Conservation (phyloP, 1,140 invertebrate species). For the Drosophila trapezifrons region DNA sequence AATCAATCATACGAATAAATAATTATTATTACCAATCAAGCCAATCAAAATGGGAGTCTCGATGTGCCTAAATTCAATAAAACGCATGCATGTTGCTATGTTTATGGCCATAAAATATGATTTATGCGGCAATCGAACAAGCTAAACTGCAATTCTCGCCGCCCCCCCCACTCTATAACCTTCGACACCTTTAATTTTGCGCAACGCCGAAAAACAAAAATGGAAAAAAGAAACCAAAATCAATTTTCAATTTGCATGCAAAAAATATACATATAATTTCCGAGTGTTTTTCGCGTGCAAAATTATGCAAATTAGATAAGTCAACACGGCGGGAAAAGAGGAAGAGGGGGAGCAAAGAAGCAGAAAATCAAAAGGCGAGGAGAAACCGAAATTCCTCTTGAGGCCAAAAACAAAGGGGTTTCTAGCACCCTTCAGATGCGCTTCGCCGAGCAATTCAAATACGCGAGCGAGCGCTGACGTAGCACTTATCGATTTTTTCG, state of each 20-base stretch:
- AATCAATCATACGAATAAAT: slow-evolving; percentile 63
- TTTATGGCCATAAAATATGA: slow-evolving; percentile 57
- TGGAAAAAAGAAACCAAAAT: slow-evolving; percentile 47
- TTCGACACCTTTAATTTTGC: slow-evolving; percentile 67
- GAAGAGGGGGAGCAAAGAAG: background rate
- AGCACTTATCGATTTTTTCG: slow-evolving; percentile 45
- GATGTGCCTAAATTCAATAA: slow-evolving; percentile 34
- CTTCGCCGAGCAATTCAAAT: slow-evolving; percentile 39
- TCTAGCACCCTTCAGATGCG: slow-evolving; percentile 50
- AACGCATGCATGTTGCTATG: slow-evolving; percentile 23
- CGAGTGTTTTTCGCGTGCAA: slow-evolving; percentile 70
- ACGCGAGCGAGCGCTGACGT: slow-evolving; percentile 36
- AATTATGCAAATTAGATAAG: slow-evolving; percentile 71
- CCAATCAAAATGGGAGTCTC: slow-evolving; percentile 57
- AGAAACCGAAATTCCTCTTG: slow-evolving; percentile 35
- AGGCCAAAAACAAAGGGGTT: slow-evolving; percentile 34
- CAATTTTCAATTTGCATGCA: slow-evolving; percentile 76
- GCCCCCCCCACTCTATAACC: slow-evolving; percentile 29
- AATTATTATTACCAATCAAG: slow-evolving; percentile 51
- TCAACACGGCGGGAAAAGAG: slow-evolving; percentile 9
- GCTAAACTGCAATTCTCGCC: slow-evolving; percentile 14
- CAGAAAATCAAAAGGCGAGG: slow-evolving; percentile 16
- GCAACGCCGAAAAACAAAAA: slow-evolving; percentile 21
- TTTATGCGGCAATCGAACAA: slow-evolving; percentile 50
- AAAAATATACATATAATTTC: slow-evolving; percentile 49